phyloP scores from a whole-genome alignment of 2,113 vertebrate species.

The Amazona vittata region DNA sequence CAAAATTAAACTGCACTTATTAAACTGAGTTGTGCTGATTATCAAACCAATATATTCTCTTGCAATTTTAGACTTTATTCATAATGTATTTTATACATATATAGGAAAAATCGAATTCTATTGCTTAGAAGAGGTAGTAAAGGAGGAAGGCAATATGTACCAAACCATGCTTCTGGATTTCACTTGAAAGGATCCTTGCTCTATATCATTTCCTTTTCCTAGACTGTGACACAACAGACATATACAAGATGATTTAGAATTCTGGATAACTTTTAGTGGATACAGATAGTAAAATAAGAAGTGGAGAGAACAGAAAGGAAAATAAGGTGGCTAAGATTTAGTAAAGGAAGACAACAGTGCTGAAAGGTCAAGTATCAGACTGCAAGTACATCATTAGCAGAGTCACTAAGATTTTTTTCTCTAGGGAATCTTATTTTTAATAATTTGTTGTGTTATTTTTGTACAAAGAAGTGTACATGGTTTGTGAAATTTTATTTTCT shows the following conservation, averaged over 20 bases:
- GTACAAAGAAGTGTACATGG: not conserved
- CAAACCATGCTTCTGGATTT: not conserved
- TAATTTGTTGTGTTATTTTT: not conserved
- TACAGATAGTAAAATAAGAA: not conserved
- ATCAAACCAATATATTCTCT: not conserved
- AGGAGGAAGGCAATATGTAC: not conserved
- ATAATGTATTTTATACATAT: not conserved
- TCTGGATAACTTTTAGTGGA: not conserved
- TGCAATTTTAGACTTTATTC: not conserved
- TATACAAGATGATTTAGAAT: not conserved
- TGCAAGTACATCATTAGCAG: not conserved
- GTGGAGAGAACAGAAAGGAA: not conserved
- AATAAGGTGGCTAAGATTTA: not conserved
- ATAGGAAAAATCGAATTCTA: not conserved
- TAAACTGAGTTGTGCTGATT: not conserved
- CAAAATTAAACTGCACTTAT: not conserved
- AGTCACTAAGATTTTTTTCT: not conserved
- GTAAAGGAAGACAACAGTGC: not conserved
- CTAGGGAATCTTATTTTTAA: not conserved
- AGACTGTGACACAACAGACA: not conserved
- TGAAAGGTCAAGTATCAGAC: not conserved
- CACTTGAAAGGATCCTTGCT: not conserved
- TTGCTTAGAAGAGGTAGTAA: not conserved
- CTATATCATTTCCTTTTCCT: not conserved
- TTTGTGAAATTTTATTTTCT: not conserved